Conservation (phyloP, 2,797 vertebrate genomes). For the Platyrinchus mystaceus region DNA sequence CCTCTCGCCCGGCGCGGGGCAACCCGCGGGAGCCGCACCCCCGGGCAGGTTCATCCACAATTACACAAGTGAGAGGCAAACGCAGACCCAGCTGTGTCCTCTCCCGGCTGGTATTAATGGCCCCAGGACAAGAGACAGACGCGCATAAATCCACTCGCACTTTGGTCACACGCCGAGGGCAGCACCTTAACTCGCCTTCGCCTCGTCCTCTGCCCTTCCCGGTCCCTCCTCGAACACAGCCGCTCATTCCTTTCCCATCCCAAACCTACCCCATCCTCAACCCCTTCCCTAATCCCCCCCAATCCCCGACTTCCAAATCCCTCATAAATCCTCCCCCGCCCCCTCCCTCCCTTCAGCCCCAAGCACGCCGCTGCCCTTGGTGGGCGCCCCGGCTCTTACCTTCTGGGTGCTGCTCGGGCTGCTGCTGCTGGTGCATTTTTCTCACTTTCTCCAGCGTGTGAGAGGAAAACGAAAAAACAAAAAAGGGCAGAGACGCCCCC, state of each 20-base stretch:
- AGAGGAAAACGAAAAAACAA: neutral
- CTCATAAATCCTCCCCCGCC: constrained; percentile 22
- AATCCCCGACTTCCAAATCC: constrained; percentile 36
- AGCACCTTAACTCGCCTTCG: neutral
- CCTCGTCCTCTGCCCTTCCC: neutral
- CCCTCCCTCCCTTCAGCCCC: neutral
- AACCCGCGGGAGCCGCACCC: neutral
- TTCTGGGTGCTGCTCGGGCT: constrained; percentile 71
- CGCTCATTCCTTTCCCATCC: neutral
- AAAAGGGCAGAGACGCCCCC: constrained; percentile 8
- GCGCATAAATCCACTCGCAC: neutral
- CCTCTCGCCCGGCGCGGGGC: neutral
- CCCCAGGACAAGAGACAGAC: neutral
- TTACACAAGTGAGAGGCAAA: neutral
- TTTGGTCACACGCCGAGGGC: neutral
- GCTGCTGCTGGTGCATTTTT: constrained; percentile 77
- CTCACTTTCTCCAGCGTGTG: constrained; percentile 64
- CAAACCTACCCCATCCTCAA: neutral
- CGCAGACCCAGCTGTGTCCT: neutral
- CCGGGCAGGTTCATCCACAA: neutral
- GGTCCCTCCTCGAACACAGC: neutral
- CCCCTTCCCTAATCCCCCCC: neutral
- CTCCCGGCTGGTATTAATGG: neutral
- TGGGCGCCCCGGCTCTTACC: constrained; percentile 60
- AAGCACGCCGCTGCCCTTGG: constrained; percentile 25